These are phyloP conservation scores for Parauchenoglanis ngamensis DNA, from an alignment of 2,797 vertebrate genomes.

Conservation along the genomic window DNA sequence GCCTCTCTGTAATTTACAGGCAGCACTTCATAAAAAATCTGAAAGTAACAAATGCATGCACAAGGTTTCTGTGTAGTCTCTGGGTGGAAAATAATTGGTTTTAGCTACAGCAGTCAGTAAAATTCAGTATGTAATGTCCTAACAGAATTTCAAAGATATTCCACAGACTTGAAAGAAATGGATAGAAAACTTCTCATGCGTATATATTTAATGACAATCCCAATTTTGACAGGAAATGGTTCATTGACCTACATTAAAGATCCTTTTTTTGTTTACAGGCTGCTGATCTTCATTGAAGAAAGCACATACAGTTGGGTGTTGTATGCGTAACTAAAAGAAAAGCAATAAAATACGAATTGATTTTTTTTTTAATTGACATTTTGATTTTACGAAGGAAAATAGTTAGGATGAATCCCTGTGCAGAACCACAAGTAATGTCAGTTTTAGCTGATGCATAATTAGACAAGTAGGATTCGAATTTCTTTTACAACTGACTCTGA, in stretches of 20 bases:
- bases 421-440: background rate
- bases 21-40: background rate
- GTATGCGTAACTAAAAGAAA: background rate
- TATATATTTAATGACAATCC: background rate
- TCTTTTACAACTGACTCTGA: background rate
- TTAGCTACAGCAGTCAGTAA: background rate
- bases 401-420: background rate
- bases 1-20: background rate
- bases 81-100: constrained; percentile 1
- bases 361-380: no score
- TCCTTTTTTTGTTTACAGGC: background rate
- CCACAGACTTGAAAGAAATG: background rate
- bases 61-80: background rate
- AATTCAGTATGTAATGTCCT: background rate
- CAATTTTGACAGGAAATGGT: background rate
- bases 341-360: background rate
- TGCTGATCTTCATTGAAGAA: background rate
- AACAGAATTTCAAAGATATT: background rate
- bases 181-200: background rate
- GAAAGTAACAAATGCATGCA: background rate
- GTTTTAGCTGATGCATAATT: background rate
- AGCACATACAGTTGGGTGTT: background rate
- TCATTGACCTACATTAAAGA: background rate
- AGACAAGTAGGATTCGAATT: background rate
- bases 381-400: background rate